phyloP scores from a whole-genome alignment of 2,888 invertebrate species.

The Andrena trimmerana region DNA sequence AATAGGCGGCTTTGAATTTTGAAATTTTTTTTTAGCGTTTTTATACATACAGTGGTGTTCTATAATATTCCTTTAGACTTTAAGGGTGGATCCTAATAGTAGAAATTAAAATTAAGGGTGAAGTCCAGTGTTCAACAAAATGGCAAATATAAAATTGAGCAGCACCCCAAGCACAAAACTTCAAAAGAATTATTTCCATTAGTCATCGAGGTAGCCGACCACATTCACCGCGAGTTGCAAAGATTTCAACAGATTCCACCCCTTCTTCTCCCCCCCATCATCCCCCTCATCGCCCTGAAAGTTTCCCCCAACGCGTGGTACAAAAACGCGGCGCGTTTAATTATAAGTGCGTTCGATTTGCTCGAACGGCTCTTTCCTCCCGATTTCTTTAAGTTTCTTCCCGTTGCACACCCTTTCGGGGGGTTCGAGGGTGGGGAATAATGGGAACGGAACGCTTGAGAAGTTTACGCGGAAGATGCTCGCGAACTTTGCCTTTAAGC shows the following conservation, averaged over 20 bases:
- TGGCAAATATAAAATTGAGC: no score
- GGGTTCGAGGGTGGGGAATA: conserved; percentile 37
- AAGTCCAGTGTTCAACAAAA: no score
- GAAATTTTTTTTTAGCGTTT: no score
- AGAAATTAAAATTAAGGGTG: no score
- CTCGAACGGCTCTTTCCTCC: conserved; percentile 33
- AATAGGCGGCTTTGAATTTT: no score
- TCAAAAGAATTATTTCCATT: no score
- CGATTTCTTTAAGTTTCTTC: conserved; percentile 49
- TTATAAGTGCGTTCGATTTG: conserved; percentile 53
- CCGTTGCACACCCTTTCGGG: conserved; percentile 14
- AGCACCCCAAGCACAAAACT: no score
- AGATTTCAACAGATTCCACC: not conserved
- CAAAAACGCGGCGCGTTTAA: conserved; percentile 35
- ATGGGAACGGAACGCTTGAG: conserved; percentile 41
- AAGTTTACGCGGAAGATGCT: conserved; percentile 65
- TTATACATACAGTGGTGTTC: no score
- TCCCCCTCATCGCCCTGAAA: conserved; percentile 14
- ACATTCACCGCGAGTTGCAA: no score
- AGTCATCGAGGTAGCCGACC: no score
- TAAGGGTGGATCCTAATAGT: no score
- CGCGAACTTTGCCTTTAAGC: conserved; percentile 62
- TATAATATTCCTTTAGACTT: no score
- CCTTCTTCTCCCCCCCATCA: not conserved
- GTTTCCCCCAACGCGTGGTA: conserved; percentile 4